These are phyloP conservation scores for Elysia crispata DNA, from an alignment of 2,888 invertebrate genomes.

Conservation along the genomic window DNA sequence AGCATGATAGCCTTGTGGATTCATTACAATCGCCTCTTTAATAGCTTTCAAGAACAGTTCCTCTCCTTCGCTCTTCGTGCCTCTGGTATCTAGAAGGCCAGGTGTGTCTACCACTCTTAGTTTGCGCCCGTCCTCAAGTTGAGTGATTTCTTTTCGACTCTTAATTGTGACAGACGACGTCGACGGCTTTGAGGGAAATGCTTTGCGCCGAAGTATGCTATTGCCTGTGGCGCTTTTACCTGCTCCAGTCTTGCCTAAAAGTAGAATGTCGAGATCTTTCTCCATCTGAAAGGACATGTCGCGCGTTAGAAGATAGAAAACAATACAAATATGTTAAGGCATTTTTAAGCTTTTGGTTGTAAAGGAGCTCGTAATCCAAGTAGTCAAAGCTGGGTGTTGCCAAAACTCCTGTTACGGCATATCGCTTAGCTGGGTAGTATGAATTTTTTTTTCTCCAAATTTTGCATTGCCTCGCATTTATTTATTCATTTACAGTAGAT, in stretches of 20 bases:
- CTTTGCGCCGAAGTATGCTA: neutral
- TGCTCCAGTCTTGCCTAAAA: slow-evolving; percentile 13
- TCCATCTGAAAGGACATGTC: neutral
- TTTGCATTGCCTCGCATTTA: no score
- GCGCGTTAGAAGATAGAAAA: no score
- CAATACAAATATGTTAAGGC: no score
- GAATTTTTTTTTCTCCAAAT: no score
- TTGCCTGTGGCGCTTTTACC: slow-evolving; percentile 22
- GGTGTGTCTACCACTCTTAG: neutral
- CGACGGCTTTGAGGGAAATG: neutral
- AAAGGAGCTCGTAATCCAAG: no score
- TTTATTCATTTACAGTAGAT: no score
- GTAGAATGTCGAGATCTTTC: neutral
- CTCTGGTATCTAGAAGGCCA: slow-evolving; percentile 1
- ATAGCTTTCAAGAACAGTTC: neutral
- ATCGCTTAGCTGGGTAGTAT: no score
- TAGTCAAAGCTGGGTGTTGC: no score
- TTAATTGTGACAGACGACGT: neutral
- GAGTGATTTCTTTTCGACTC: neutral
- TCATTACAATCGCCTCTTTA: neutral
- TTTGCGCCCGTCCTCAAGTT: neutral
- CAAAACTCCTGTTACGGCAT: no score
- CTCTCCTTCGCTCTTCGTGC: no score
- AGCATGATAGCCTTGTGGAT: neutral
- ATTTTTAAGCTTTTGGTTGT: no score